Conservation (phyloP, 2,888 invertebrate species). For the Nephrotoma flavescens region DNA sequence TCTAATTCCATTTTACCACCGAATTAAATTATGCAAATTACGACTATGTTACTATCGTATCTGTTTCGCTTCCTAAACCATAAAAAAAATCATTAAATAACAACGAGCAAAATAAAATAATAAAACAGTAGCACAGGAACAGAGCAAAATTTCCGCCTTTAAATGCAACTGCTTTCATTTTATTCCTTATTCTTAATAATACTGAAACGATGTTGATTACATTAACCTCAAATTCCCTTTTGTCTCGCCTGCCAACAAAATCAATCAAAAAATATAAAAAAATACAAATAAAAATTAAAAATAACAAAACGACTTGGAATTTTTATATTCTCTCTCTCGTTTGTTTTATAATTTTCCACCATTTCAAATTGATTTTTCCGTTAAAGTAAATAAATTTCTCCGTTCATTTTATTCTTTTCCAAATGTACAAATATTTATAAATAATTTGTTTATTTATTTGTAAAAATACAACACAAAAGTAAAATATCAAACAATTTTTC, state of each 20-base stretch:
- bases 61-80: not conserved
- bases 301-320: not conserved
- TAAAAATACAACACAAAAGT: not conserved
- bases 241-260: not conserved
- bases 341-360: slow-evolving; percentile 1
- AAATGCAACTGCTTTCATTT: not conserved
- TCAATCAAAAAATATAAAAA: not conserved
- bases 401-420: not conserved
- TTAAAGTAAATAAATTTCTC: not conserved
- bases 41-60: too few relatives aligned
- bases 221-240: not conserved
- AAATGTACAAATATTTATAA: not conserved
- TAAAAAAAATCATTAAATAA: not conserved
- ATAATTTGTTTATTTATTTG: not conserved
- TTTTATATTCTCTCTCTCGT: not conserved
- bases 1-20: too few relatives aligned
- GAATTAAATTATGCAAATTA: too few relatives aligned
- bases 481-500: not conserved
- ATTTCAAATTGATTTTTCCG: not conserved
- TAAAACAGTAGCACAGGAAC: not conserved
- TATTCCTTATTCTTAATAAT: not conserved
- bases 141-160: not conserved
- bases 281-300: not conserved
- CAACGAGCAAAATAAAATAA: not conserved
- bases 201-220: not conserved